Evolutionary conservation across 2,113 vertebrate species (phyloP), one percentile per base, ranked within the genome.

Genomic region (Saccopteryx bilineata): DNA sequence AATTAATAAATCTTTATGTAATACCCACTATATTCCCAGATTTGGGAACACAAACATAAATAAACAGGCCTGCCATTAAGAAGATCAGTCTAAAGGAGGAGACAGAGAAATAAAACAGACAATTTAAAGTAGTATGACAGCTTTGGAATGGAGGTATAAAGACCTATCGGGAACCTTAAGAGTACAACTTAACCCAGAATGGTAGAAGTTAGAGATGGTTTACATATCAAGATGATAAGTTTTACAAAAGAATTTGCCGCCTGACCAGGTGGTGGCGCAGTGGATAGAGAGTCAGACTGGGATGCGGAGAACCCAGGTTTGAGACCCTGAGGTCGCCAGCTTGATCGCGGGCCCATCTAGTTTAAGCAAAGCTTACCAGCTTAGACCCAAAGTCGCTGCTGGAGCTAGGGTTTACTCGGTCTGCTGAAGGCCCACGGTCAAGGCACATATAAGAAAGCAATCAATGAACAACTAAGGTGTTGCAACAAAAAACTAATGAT

Each of bases 21-120:
- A 54, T 23, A 94, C 7, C 61, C 75, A 80, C 12, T 58, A 23
- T 69, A 18, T 94, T 7, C 17, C 28, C 89, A 21, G 21, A 74
- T 93, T 84, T 17, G 19, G 24, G 26, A 63, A 69, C 28, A 94
- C 46, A 96, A 75, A 91, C 91, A 96, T 94, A 95, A 96, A 88
- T 93, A 90, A 89, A 95, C 84, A 54, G 58, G 80, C 75, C n/a
- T 89, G 87, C n/a, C 76, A 92, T 76, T 90, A 91, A 87, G 21
- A 82, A 69, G 31, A 48, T 95, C 71, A 92, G 14, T 90, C 5
- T 81, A 94, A 85, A 48, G 5, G 33, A 33, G 48, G 23, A 95
- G 28, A 79, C 8, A 96, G n/a, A 81, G 4, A 88, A 66, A 90
- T 17, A 89, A 82, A 75, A 76, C 5, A 90, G 68, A 84, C 23